Evolutionary conservation across 2,797 vertebrate species (phyloP).

Genomic region (Ficedula albicollis): DNA sequence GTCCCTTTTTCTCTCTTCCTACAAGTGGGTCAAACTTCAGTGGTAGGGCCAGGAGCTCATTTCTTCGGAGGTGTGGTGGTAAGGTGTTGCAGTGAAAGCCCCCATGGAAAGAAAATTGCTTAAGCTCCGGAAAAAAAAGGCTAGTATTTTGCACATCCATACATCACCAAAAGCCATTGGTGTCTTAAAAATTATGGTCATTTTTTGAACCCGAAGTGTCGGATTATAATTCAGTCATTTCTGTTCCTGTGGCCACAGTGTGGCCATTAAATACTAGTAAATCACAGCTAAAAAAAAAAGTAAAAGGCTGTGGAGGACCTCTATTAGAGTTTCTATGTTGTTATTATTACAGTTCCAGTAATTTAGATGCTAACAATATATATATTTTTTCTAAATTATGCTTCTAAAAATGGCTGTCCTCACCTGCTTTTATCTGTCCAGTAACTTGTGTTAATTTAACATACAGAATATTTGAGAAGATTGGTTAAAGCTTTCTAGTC

Average conservation of each 20-base stretch:
- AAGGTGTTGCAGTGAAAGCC: background rate
- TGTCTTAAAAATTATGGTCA: background rate
- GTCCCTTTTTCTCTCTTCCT: background rate
- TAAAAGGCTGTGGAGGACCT: background rate
- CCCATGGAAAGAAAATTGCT: background rate
- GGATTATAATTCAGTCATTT: background rate
- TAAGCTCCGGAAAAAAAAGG: background rate
- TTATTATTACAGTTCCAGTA: background rate
- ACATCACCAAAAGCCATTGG: background rate
- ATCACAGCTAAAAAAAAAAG: background rate
- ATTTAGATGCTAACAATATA: background rate
- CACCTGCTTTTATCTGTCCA: background rate
- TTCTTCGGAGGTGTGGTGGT: background rate
- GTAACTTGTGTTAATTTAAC: background rate
- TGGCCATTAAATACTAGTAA: background rate
- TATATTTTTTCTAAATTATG: background rate
- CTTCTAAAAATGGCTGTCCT: background rate
- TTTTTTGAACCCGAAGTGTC: background rate
- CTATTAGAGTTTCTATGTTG: background rate
- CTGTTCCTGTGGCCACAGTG: background rate
- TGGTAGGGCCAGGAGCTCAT: background rate
- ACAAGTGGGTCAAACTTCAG: background rate
- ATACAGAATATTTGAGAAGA: background rate
- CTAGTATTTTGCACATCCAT: accelerated
- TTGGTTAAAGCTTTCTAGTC: background rate